These are phyloP conservation scores for Vanessa cardui DNA, from an alignment of 2,888 invertebrate genomes.

Conservation along the genomic window DNA sequence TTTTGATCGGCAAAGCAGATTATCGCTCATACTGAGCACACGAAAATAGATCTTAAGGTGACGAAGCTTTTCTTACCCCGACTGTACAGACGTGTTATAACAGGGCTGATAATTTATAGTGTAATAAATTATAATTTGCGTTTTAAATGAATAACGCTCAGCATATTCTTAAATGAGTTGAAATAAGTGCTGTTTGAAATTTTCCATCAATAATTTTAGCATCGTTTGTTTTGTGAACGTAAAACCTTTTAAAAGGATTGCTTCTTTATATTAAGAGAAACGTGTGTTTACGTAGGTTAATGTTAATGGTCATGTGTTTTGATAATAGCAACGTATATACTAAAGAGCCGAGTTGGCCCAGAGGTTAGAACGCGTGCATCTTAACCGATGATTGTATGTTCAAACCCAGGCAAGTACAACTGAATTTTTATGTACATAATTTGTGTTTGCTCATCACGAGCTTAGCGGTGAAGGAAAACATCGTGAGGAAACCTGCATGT, in stretches of 20 bases:
- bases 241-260: conserved; percentile 9
- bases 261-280: not conserved
- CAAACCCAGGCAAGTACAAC: no score
- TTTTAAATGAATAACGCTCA: not conserved
- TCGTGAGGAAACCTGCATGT: no score
- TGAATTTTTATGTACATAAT: no score
- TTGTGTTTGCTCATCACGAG: no score
- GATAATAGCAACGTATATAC: not conserved
- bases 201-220: not conserved
- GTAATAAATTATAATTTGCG: conserved; percentile 4
- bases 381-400: no score
- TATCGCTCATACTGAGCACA: no score
- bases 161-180: not conserved
- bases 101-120: not conserved
- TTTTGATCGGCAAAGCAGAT: no score
- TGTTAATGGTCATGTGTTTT: not conserved
- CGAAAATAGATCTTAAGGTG: no score
- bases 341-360: no score
- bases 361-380: no score
- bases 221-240: not conserved
- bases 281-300: not conserved
- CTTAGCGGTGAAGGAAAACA: no score
- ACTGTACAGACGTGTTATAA: conserved; percentile 11
- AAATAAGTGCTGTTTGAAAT: not conserved
- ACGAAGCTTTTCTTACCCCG: no score